Evolutionary conservation across 1,140 invertebrate genomes (phyloP).

Genomic region (Patella vulgata): DNA sequence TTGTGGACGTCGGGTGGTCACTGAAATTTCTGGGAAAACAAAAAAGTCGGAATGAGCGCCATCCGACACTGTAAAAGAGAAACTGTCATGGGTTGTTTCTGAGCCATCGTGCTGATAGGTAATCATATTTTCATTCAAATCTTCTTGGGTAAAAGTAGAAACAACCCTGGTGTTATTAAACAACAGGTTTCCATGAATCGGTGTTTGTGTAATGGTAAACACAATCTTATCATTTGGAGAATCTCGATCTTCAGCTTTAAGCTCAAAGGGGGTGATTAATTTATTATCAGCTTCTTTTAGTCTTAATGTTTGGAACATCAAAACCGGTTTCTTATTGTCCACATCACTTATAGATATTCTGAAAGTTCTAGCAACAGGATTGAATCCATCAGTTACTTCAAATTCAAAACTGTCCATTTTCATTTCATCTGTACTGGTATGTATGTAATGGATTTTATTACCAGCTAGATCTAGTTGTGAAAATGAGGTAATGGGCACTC

Average conservation of each 20-base stretch:
- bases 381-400: slow-evolving; percentile 66
- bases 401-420: slow-evolving; percentile 68
- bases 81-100: slow-evolving; percentile 63
- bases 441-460: slow-evolving; percentile 65
- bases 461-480: slow-evolving; percentile 65
- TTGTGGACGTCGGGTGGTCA: slow-evolving; percentile 52
- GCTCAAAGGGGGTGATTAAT: slow-evolving; percentile 66
- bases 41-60: slow-evolving; percentile 65
- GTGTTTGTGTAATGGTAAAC: slow-evolving; percentile 62
- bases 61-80: slow-evolving; percentile 65
- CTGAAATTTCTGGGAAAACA: slow-evolving; percentile 56
- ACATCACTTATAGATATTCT: slow-evolving; percentile 65
- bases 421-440: slow-evolving; percentile 61
- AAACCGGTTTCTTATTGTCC: slow-evolving; percentile 66
- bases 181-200: slow-evolving; percentile 63
- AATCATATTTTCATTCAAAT: slow-evolving; percentile 61
- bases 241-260: slow-evolving; percentile 66
- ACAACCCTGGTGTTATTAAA: slow-evolving; percentile 54
- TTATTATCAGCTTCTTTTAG: slow-evolving; percentile 62
- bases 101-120: slow-evolving; percentile 67
- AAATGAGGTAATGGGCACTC: slow-evolving; percentile 61
- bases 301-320: slow-evolving; percentile 57
- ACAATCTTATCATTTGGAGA: slow-evolving; percentile 55
- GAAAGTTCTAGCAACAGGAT: slow-evolving; percentile 64
- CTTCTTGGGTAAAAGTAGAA: slow-evolving; percentile 59